These are phyloP conservation scores for Hypsibius dujardini DNA, from an alignment of 1,140 invertebrate genomes.

Conservation along the genomic window DNA sequence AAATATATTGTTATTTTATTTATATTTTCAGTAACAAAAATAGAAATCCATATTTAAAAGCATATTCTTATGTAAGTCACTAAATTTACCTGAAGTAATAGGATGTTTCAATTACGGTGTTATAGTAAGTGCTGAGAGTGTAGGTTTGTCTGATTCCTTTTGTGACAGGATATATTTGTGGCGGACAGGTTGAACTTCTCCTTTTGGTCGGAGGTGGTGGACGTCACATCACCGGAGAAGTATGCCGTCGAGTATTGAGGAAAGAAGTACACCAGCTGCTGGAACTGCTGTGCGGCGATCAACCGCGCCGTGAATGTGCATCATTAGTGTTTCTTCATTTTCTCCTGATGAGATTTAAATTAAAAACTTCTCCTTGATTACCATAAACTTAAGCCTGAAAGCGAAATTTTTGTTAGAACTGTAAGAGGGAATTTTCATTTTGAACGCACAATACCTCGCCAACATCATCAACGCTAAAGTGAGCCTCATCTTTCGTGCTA, in stretches of 20 bases:
- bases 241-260: constrained; percentile 45
- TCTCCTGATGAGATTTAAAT: no score
- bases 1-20: no score
- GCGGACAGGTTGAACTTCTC: constrained; percentile 83
- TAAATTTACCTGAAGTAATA: no score
- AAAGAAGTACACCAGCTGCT: constrained; percentile 60
- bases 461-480: constrained; percentile 48
- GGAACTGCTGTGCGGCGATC: constrained; percentile 71
- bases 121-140: no score
- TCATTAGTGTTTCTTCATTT: no score
- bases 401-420: constrained; percentile 26
- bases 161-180: constrained; percentile 51
- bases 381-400: no score
- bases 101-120: no score
- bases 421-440: constrained; percentile 54
- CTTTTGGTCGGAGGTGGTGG: constrained; percentile 58
- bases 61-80: no score
- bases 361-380: no score
- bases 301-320: constrained; percentile 58
- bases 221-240: constrained; percentile 27
- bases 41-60: no score
- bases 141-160: neutral
- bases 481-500: constrained; percentile 45
- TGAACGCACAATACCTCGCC: constrained; percentile 58
- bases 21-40: no score